Evolutionary conservation across 1,140 invertebrate species (phyloP).

Genomic region (Eumaeus atala): DNA sequence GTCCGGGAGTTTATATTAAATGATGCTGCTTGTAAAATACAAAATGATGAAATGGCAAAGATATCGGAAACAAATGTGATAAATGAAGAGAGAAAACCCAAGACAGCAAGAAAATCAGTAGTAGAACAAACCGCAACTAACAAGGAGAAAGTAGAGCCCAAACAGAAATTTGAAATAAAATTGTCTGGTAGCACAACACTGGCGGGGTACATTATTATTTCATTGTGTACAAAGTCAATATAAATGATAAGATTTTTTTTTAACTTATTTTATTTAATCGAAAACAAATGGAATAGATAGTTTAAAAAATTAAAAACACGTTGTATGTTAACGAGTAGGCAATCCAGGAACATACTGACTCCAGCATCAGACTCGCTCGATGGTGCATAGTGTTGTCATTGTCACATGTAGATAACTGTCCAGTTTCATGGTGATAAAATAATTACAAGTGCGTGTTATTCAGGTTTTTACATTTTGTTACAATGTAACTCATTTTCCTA

Average conservation of each 20-base stretch:
- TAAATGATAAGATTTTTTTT: background rate
- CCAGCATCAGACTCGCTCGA: too few relatives aligned
- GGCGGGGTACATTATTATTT: background rate
- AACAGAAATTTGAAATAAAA: background rate
- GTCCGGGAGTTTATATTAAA: background rate
- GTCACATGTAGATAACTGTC: too few relatives aligned
- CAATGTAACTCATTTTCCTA: too few relatives aligned
- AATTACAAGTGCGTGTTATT: too few relatives aligned
- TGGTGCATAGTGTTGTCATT: too few relatives aligned
- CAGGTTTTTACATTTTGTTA: too few relatives aligned
- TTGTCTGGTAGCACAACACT: background rate
- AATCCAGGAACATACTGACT: too few relatives aligned
- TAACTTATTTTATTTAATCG: too few relatives aligned
- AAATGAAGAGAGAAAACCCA: background rate
- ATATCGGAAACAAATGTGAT: background rate
- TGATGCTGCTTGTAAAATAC: background rate
- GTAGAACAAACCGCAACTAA: background rate
- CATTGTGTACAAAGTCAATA: background rate
- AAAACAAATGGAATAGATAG: too few relatives aligned
- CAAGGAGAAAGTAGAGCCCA: background rate
- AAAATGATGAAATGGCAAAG: background rate
- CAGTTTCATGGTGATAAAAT: too few relatives aligned
- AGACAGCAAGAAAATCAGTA: background rate
- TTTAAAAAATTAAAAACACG: too few relatives aligned
- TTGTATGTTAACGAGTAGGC: too few relatives aligned